Base-by-base conservation (phyloP, 2,113 vertebrate species). In the Strix uralensis region DNA sequence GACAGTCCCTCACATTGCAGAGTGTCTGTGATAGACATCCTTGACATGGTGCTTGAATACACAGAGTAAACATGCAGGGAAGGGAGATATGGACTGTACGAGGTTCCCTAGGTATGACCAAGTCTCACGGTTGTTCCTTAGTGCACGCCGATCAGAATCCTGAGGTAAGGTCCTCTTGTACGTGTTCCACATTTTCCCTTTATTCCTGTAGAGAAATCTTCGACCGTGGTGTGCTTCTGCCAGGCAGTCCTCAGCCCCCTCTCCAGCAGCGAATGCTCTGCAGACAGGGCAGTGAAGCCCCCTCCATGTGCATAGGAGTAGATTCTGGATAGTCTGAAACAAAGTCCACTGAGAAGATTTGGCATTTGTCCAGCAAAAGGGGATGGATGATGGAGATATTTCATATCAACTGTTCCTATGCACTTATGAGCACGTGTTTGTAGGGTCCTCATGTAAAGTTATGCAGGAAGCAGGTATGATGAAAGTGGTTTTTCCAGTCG, bases 161-260 rank as follows among this genome's bases (percentile, higher is more conserved):
- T 42, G 44, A 71, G 49, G 30, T 65, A 58, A 0, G 2, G 40
- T 67, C 47, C n/a, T 71, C 55, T 13, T 27, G 34, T 5, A 57
- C 51, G 59, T 54, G 32, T 54, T 51, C 23, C n/a, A 27, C 27
- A 15, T 78, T 81, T 88, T 69, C 32, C 42, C 78, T 83, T 61
- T 34, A 14, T 36, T 74, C 44, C 63, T 36, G 5, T 26, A 25
- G 72, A 74, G 38, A 49, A 23, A 20, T 63, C 26, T 59, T 59
- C 1, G 8, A 6, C 7, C 5, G 2, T 2, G 14, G 3, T 11
- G 9, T 62, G 22, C 25, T 63, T 44, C 20, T 49, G 30, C 15
- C 54, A 71, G 44, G 34, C 54, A 94, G 73, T 30, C 73, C 49
- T 90, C 11, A 17, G 30, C 22, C 32, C 54, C 67, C 58, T 59